Evolutionary conservation across 2,888 invertebrate species (phyloP).

Genomic region (Spisula solida): DNA sequence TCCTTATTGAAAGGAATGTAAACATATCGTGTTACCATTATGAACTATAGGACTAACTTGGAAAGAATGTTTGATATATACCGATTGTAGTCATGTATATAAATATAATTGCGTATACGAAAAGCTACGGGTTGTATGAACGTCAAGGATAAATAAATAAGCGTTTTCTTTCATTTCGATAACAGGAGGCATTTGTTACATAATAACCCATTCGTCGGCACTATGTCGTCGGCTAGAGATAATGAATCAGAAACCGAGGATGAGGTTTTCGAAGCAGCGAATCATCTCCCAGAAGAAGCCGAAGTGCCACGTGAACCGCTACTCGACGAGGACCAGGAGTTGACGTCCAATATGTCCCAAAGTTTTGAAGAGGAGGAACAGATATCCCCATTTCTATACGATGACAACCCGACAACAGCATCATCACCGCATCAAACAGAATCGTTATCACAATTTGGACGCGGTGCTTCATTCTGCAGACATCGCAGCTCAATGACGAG

Average conservation of each 20-base stretch:
- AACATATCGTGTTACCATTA: too few relatives aligned
- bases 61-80: too few relatives aligned
- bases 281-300: neutral
- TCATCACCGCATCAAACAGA: neutral
- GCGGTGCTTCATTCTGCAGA: neutral
- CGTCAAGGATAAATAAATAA: too few relatives aligned
- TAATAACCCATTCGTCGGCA: neutral
- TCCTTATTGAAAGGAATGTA: too few relatives aligned
- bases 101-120: too few relatives aligned
- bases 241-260: neutral
- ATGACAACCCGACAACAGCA: neutral
- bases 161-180: neutral
- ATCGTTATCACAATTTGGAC: neutral
- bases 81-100: too few relatives aligned
- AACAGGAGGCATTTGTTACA: neutral
- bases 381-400: neutral
- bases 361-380: neutral
- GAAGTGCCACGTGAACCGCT: neutral
- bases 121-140: too few relatives aligned
- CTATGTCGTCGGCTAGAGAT: neutral
- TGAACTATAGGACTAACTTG: too few relatives aligned
- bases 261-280: neutral
- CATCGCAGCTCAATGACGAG: constrained; percentile 24
- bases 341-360: neutral
- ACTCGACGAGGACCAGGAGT: neutral